A percentile compares a stretch with the other conserved stretches of the same genome.
Conservation (phyloP, 1,140 invertebrate species). For the Drosophila mojavensis region DNA sequence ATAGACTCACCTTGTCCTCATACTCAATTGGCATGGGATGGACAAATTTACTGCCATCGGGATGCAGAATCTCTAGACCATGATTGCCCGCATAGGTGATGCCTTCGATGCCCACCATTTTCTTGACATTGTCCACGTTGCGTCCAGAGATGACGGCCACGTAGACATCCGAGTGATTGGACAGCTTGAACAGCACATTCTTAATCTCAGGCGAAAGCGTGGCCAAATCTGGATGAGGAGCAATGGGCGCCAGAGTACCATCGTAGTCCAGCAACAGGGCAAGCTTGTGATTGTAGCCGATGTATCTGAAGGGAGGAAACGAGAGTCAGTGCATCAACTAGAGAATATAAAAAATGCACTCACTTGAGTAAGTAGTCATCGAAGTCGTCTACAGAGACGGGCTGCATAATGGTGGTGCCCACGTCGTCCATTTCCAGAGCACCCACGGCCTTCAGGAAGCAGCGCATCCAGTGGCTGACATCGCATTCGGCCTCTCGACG, state of each 20-base stretch:
- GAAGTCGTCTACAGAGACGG: constrained; percentile 93
- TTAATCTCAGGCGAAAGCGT: constrained; percentile 93
- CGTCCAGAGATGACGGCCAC: constrained; percentile 94
- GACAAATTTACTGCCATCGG: constrained; percentile 95
- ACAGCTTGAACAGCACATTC: constrained; percentile 91
- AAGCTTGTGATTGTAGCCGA: constrained; percentile 93
- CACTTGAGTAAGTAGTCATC: constrained; percentile 93
- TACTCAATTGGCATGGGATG: constrained; percentile 95
- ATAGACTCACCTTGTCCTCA: constrained; percentile 90
- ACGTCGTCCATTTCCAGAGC: constrained; percentile 92
- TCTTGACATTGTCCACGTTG: constrained; percentile 94
- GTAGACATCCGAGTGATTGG: constrained; percentile 94
- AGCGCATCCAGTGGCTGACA: constrained; percentile 95
- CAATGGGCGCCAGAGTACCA: constrained; percentile 94
- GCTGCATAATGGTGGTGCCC: constrained; percentile 92
- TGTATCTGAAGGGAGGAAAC: constrained; percentile 87
- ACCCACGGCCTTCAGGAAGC: constrained; percentile 94
- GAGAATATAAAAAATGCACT: constrained; percentile 51
- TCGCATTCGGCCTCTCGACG: constrained; percentile 92
- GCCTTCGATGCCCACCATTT: constrained; percentile 95
- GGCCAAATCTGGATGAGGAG: constrained; percentile 94
- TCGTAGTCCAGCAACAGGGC: constrained; percentile 95
- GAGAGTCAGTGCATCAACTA: background rate
- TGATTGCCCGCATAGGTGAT: constrained; percentile 96
- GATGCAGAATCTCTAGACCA: constrained; percentile 94